Evolutionary conservation across 2,797 vertebrate genomes (phyloP), one percentile per base, ranked within the genome.

Genomic region (Nothura maculosa): DNA sequence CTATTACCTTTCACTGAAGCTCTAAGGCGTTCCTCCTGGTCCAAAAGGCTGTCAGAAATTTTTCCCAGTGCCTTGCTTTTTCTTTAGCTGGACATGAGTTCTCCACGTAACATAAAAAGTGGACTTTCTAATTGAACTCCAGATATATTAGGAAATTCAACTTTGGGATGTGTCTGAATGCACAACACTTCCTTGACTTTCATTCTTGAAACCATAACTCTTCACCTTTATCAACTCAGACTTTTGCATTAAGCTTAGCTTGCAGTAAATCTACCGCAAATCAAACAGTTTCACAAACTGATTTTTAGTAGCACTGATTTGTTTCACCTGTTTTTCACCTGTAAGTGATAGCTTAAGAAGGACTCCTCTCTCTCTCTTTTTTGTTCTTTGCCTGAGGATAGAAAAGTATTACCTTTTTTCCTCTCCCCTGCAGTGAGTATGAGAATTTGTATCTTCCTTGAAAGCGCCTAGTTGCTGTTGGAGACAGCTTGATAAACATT

Each of bases 331-430:
- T n/a, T n/a, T 55, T 81, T 89, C 45, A 16, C 19, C 21, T 67
- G 38, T n/a, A n/a, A 72, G 43, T 38, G 80, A 67, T 8, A 68
- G 22, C 42, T 86, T 64, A 74, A 76, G 77, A 87, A 8, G 6
- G 16, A 58, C 40, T 62, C 52, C 22, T 80, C 18, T n/a, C 17
- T 47, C 20, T 80, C 28, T 3, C 48, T 72, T 93, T 76, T 63
- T 63, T 66, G 34, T 64, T 60, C 50, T 89, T 95, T 75, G 84
- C 66, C 73, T 0, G 7, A 38, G 57, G 85, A 63, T 27, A 85
- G 63, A 78, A 89, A 81, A 55, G 28, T 47, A 92, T 73, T 84
- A 80, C 54, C 74, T 81, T 88, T 84, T 85, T 64, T 86, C 16
- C 52, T 90, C 32, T n/a, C 48, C 87, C 24, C 47, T 30, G 36